Evolutionary conservation across 2,888 invertebrate species (phyloP).

Genomic region (Drosophila flavopinicola): DNA sequence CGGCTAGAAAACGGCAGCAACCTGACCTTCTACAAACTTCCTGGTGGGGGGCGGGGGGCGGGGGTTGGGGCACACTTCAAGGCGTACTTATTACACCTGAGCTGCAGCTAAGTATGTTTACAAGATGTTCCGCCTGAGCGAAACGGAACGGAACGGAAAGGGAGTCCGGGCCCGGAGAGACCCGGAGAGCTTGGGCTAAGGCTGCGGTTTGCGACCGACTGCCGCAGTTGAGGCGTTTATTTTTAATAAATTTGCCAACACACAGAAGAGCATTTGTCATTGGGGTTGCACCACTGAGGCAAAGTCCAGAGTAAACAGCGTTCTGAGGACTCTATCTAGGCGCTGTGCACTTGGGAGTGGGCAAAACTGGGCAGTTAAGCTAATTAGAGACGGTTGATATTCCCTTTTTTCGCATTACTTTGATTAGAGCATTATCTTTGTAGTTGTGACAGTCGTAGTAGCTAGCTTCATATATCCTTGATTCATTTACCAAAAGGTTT

Average conservation of each 20-base stretch:
- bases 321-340: conserved; percentile 2
- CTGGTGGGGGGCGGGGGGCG: conserved; percentile 3
- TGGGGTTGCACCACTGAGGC: not conserved
- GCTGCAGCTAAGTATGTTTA: conserved; percentile 79
- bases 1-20: conserved; percentile 16
- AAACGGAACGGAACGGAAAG: conserved; percentile 10
- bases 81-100: conserved; percentile 76
- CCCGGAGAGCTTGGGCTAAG: conserved; percentile 16
- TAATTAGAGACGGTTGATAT: not conserved
- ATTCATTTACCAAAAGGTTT: too few relatives aligned
- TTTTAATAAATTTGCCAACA: conserved; percentile 70
- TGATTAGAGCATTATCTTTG: too few relatives aligned
- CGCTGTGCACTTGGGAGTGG: not conserved
- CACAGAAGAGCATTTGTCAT: conserved; percentile 33
- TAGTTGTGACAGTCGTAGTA: too few relatives aligned
- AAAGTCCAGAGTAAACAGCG: conserved; percentile 6
- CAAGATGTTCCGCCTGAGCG: conserved; percentile 71
- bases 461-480: too few relatives aligned
- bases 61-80: conserved; percentile 58
- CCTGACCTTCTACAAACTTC: conserved; percentile 52
- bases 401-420: too few relatives aligned
- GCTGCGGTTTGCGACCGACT: conserved; percentile 11
- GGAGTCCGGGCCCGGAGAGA: conserved; percentile 5
- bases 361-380: not conserved
- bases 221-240: conserved; percentile 52